phyloP scores from a whole-genome alignment of 2,888 invertebrate species.

The Tetheella fluctuosa region DNA sequence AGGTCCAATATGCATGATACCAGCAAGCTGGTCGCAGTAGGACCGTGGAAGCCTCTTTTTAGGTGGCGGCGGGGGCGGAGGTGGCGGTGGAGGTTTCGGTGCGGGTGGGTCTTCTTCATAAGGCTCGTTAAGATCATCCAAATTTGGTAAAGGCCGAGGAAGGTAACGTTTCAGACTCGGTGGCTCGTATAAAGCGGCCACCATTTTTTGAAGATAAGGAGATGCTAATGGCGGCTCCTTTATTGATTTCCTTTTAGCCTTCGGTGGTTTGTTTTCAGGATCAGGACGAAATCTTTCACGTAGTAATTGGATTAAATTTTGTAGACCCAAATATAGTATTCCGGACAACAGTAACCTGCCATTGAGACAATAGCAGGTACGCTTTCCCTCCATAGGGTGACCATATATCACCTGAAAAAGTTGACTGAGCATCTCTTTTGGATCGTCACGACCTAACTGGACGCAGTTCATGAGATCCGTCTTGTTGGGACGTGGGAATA shows the following conservation, averaged over 20 bases:
- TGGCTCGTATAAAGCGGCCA: constrained; percentile 55
- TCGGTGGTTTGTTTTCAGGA: constrained; percentile 24
- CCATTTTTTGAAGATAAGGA: constrained; percentile 67
- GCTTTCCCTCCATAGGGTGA: constrained; percentile 60
- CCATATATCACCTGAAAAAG: constrained; percentile 60
- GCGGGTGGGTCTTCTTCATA: constrained; percentile 61
- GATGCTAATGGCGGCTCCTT: constrained; percentile 47
- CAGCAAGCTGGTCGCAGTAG: constrained; percentile 67
- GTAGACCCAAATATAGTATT: constrained; percentile 68
- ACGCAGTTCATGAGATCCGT: constrained; percentile 64
- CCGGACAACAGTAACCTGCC: constrained; percentile 66
- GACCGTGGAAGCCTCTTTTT: constrained; percentile 59
- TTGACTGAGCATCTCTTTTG: constrained; percentile 70
- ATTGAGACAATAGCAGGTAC: constrained; percentile 57
- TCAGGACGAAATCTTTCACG: constrained; percentile 59
- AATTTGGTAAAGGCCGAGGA: constrained; percentile 65
- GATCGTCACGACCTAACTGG: constrained; percentile 58
- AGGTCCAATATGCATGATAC: constrained; percentile 49
- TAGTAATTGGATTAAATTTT: constrained; percentile 55
- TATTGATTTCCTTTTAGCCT: constrained; percentile 48
- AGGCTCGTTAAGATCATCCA: constrained; percentile 65
- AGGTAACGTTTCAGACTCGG: constrained; percentile 40
- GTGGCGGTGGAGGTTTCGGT: constrained; percentile 55
- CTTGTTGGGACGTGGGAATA: constrained; percentile 56
- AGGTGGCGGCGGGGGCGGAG: constrained; percentile 67